Evolutionary conservation across 2,888 invertebrate genomes (phyloP).

Genomic region (Tipula helvola): DNA sequence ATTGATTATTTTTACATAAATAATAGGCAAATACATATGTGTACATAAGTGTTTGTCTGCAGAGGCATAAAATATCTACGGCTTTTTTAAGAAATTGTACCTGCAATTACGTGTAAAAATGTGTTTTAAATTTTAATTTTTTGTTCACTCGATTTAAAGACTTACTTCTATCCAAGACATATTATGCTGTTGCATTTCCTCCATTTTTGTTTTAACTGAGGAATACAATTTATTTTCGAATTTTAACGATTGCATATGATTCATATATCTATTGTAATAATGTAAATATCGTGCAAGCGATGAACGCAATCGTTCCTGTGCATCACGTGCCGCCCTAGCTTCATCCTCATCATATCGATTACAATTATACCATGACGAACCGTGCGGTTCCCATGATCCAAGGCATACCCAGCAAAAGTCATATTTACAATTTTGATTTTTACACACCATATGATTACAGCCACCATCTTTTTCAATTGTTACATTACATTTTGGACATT

Average conservation of each 20-base stretch:
- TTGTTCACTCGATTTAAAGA: neutral
- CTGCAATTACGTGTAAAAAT: conserved; percentile 31
- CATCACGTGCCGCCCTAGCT: conserved; percentile 90
- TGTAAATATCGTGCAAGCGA: conserved; percentile 94
- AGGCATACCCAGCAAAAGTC: conserved; percentile 99
- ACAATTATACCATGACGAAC: conserved; percentile 96
- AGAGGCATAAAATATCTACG: conserved; percentile 91
- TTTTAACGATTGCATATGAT: conserved; percentile 96
- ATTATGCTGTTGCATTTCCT: conserved; percentile 98
- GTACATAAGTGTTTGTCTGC: conserved; percentile 96
- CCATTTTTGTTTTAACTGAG: conserved; percentile 95
- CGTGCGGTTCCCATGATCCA: conserved; percentile 97
- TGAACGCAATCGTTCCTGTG: conserved; percentile 86
- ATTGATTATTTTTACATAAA: conserved; percentile 94
- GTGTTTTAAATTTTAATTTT: neutral
- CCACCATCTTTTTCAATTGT: conserved; percentile 97
- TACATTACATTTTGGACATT: conserved; percentile 96
- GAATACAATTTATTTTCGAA: conserved; percentile 96
- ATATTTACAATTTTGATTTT: conserved; percentile 93
- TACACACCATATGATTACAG: conserved; percentile 99
- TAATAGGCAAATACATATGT: conserved; percentile 99
- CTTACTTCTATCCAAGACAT: conserved; percentile 98
- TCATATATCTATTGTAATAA: conserved; percentile 98
- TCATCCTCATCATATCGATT: conserved; percentile 96
- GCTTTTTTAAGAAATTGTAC: conserved; percentile 98